Conservation (phyloP, 2,888 invertebrate species). For the Cheilosia grossa region DNA sequence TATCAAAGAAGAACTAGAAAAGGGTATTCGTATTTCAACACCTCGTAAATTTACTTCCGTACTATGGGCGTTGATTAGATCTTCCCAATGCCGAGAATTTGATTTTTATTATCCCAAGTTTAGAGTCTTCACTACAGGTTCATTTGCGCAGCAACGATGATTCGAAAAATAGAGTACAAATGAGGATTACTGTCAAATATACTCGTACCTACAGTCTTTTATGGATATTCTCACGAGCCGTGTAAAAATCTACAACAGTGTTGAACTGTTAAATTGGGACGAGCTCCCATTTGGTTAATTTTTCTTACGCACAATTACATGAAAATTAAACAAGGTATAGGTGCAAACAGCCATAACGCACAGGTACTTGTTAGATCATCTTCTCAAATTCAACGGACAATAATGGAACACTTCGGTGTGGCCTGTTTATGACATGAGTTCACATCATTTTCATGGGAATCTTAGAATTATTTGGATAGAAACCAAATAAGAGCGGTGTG, state of each 20-base stretch:
- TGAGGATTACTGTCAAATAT: background rate
- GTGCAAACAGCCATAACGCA: background rate
- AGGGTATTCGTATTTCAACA: too few relatives aligned
- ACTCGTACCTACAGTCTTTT: background rate
- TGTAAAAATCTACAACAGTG: background rate
- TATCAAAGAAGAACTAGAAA: too few relatives aligned
- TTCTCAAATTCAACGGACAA: constrained; percentile 6
- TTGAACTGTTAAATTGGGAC: background rate
- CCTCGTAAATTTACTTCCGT: too few relatives aligned
- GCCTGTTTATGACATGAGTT: constrained; percentile 1
- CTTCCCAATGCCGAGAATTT: too few relatives aligned
- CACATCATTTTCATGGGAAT: background rate
- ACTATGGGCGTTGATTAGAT: too few relatives aligned
- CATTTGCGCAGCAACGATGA: too few relatives aligned
- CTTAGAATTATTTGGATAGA: background rate
- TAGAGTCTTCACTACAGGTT: too few relatives aligned
- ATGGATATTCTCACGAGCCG: background rate
- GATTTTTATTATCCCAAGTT: too few relatives aligned
- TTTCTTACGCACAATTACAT: constrained; percentile 11
- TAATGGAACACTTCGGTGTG: constrained; percentile 15
- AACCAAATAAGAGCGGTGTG: constrained; percentile 9
- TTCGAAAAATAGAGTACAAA: constrained; percentile 12
- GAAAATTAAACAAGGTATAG: constrained; percentile 18
- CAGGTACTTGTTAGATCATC: background rate
- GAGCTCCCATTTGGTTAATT: background rate